phyloP scores from a whole-genome alignment of 2,113 vertebrate species.

The Catharus bicknelli region DNA sequence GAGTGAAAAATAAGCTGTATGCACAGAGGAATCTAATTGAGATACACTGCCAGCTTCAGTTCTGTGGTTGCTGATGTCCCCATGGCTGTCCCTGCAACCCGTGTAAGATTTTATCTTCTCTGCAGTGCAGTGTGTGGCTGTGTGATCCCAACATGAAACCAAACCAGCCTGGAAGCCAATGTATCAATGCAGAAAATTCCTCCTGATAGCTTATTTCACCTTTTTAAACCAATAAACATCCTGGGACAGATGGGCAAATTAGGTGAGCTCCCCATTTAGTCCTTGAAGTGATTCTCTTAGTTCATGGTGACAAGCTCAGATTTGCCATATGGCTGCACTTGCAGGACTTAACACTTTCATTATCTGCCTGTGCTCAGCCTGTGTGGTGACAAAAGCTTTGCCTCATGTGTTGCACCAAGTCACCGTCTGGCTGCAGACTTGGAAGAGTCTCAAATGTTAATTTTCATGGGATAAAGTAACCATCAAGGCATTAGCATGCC shows the following conservation, averaged over 20 bases:
- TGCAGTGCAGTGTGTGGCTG: neutral
- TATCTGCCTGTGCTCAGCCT: neutral
- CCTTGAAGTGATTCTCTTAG: constrained; percentile 58
- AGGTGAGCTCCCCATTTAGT: constrained; percentile 60
- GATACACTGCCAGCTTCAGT: neutral
- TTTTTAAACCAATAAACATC: constrained; percentile 49
- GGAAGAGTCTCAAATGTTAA: neutral
- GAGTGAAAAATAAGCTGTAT: neutral
- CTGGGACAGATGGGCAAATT: constrained; percentile 66
- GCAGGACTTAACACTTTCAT: constrained; percentile 10
- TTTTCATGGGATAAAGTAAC: neutral
- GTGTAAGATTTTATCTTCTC: neutral
- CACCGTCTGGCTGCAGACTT: neutral
- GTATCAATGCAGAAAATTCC: neutral
- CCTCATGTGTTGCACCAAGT: neutral
- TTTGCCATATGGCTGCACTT: constrained; percentile 73
- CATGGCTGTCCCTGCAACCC: neutral
- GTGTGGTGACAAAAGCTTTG: constrained; percentile 2
- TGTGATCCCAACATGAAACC: neutral
- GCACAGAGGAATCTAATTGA: neutral
- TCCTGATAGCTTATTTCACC: constrained; percentile 24
- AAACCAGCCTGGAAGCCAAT: neutral
- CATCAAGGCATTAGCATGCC: neutral
- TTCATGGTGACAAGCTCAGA: constrained; percentile 57
- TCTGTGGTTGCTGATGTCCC: neutral